phyloP scores from a whole-genome alignment of 2,797 vertebrate species.

The Nannoperca obscura region DNA sequence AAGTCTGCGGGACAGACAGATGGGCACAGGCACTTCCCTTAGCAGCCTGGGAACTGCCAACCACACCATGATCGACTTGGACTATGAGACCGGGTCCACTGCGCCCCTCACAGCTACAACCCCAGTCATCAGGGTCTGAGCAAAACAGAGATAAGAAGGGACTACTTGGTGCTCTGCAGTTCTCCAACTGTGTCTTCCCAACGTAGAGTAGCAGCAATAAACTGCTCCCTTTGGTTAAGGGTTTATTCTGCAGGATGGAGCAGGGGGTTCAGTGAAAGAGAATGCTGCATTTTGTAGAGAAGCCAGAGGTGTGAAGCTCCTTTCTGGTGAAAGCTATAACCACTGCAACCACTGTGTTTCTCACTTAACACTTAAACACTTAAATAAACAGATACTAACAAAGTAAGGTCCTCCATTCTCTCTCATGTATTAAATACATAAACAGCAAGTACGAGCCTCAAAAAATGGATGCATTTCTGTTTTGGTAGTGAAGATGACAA shows the following conservation, averaged over 20 bases:
- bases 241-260: constrained; percentile 7
- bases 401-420: constrained; percentile 55
- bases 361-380: constrained; percentile 31
- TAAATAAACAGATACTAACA: constrained; percentile 37
- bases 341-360: constrained; percentile 68
- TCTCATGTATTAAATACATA: constrained; percentile 62
- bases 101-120: constrained; percentile 86
- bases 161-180: constrained; percentile 29
- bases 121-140: constrained; percentile 84
- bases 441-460: constrained; percentile 64
- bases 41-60: constrained; percentile 85
- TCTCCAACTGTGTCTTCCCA: constrained; percentile 41
- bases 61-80: constrained; percentile 86
- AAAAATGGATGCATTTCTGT: constrained; percentile 34
- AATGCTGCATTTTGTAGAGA: constrained; percentile 39
- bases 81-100: constrained; percentile 89
- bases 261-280: constrained; percentile 31
- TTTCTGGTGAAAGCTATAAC: constrained; percentile 61
- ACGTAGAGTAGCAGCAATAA: constrained; percentile 40
- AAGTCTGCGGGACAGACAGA: constrained; percentile 89
- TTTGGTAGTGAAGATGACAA: constrained; percentile 55
- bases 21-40: constrained; percentile 85
- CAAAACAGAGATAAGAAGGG: constrained; percentile 34
- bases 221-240: constrained; percentile 19
- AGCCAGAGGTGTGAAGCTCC: constrained; percentile 22